Conservation (phyloP, 2,888 invertebrate species). For the Rhyacophila evoluta region DNA sequence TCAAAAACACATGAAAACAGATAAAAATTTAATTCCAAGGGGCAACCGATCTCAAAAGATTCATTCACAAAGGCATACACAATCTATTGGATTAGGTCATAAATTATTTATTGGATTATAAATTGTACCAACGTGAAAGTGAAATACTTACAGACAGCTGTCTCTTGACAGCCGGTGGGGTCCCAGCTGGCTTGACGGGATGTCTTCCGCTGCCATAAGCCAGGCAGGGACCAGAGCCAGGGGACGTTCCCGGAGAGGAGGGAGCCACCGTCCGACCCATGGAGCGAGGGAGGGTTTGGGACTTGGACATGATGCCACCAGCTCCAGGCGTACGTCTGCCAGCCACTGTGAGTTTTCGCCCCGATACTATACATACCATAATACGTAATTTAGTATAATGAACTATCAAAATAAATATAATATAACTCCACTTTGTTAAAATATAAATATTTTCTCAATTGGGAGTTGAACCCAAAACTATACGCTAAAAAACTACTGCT, state of each 20-base stretch:
- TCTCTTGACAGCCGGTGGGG: conserved; percentile 88
- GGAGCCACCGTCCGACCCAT: conserved; percentile 77
- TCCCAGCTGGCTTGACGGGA: conserved; percentile 78
- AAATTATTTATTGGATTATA: too few relatives aligned
- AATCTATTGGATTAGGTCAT: too few relatives aligned
- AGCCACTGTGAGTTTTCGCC: conserved; percentile 82
- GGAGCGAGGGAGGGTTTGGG: conserved; percentile 87
- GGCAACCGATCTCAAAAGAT: too few relatives aligned
- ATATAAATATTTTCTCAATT: too few relatives aligned
- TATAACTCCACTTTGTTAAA: too few relatives aligned
- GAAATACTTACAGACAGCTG: conserved; percentile 74
- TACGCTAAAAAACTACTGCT: too few relatives aligned
- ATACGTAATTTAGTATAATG: not conserved
- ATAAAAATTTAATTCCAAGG: too few relatives aligned
- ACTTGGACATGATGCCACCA: conserved; percentile 79
- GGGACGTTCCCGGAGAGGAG: conserved; percentile 78
- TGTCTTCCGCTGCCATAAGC: conserved; percentile 61
- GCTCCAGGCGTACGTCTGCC: conserved; percentile 76
- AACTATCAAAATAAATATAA: not conserved
- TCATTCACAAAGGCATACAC: too few relatives aligned
- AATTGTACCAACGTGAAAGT: too few relatives aligned
- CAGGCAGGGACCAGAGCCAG: conserved; percentile 60
- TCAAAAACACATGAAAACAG: too few relatives aligned
- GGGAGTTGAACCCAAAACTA: too few relatives aligned
- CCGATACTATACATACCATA: conserved; percentile 77